Base-by-base conservation (phyloP, 2,888 invertebrate genomes). In the Dioctria rufipes region DNA sequence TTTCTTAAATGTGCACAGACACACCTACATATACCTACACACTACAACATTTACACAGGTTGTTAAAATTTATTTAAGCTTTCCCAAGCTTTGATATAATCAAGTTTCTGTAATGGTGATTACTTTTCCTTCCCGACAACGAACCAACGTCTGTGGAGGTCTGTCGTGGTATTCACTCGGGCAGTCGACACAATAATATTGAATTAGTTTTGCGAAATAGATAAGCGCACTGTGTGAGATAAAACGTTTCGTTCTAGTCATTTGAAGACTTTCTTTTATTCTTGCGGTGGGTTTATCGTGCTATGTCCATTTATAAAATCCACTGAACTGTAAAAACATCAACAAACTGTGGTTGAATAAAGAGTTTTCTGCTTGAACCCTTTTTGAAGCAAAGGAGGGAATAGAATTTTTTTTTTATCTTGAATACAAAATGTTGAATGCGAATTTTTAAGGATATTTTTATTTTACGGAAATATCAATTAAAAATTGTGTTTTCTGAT, bases 51-150 rank as follows among this genome's bases (percentile, higher is more conserved):
- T 67, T 67, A 67, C 25, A 25, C 67, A 67, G 67, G 67, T 67
- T 67, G 67, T 67, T 67, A 67, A 9, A 67, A 25, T 43, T 67
- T 67, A 13, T 46, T 66, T 66, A 46, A 66, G 66, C 67, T 67
- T 25, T 25, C n/a, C 67, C 25, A 25, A 46, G 42, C 67, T 67
- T 43, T 67, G 67, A 67, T 67, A 67, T 13, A 67, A 67, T 67
- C 67, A 43, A n/a, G 43, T 25, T 40, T n/a, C 43, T 46, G 39
- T 67, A 67, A 67, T 67, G 67, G 43, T 67, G 67, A 67, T 67
- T 67, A 67, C 67, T 67, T 67, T 67, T 42, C 42, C 67, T 8
- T 25, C 40, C 42, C 46, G 46, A 11, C 42, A 43, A 43, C 67
- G 46, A 25, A 25, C 25, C 25, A 25, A 25, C 25, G 25, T 25